These are phyloP conservation scores for Orthosia cruda DNA, from an alignment of 2,888 invertebrate species.

Conservation along the genomic window DNA sequence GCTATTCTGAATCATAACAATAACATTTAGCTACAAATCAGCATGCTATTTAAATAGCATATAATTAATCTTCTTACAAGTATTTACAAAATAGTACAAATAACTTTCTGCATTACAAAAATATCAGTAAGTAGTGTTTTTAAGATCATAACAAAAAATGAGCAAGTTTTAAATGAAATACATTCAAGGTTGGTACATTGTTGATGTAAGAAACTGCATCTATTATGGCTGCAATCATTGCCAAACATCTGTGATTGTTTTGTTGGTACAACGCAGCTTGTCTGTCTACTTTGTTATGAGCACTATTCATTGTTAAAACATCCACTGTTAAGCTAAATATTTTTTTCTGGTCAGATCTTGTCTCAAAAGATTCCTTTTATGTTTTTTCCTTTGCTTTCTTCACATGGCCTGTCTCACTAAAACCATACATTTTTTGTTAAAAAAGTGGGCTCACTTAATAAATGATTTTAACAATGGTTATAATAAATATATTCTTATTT, in stretches of 20 bases:
- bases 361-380: not conserved
- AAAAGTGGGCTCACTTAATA: too few species aligned
- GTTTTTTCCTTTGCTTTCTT: too few species aligned
- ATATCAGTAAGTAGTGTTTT: too few species aligned
- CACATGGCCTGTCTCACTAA: too few species aligned
- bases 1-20: conserved; percentile 7
- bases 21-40: not conserved
- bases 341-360: not conserved
- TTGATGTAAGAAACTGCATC: conserved; percentile 22
- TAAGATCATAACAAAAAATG: not conserved
- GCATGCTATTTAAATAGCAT: not conserved
- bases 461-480: too few species aligned
- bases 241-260: conserved; percentile 41
- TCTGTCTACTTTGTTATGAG: not conserved
- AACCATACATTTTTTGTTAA: too few species aligned
- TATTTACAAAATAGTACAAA: not conserved
- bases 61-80: not conserved
- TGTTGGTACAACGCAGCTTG: not conserved
- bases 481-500: too few species aligned
- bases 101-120: not conserved
- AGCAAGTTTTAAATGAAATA: conserved; percentile 12
- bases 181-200: conserved; percentile 36
- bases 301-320: not conserved
- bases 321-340: not conserved
- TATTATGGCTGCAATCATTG: conserved; percentile 36